phyloP scores from a whole-genome alignment of 2,797 vertebrate genomes.

The Calcarius lapponicus region DNA sequence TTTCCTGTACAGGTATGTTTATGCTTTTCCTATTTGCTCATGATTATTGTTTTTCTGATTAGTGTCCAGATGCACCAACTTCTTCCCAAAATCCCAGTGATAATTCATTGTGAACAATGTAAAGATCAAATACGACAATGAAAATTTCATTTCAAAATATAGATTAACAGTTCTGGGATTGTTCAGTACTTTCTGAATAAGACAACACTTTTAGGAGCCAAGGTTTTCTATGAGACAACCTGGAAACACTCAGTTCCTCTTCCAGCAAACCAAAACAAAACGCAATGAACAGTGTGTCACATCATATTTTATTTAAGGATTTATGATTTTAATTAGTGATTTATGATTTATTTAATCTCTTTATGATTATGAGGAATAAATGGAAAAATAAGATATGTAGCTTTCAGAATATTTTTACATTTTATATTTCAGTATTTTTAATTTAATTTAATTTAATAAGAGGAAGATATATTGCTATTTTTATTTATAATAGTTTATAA shows the following conservation, averaged over 20 bases:
- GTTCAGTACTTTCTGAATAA: neutral
- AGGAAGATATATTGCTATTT: neutral
- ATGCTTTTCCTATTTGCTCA: neutral
- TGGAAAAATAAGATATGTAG: neutral
- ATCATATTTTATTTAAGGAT: neutral
- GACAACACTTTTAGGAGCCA: neutral
- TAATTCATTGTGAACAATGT: neutral
- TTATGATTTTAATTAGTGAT: neutral
- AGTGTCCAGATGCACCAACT: neutral
- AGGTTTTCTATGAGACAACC: neutral
- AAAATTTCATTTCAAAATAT: neutral
- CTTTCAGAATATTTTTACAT: neutral
- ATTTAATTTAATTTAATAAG: neutral
- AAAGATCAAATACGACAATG: neutral
- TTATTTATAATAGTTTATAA: neutral
- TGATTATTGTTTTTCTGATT: neutral
- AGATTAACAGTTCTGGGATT: neutral
- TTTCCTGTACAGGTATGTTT: neutral
- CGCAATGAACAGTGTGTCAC: neutral
- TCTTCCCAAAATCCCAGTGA: neutral
- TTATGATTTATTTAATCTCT: neutral
- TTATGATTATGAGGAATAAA: neutral
- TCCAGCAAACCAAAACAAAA: neutral
- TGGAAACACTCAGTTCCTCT: neutral
- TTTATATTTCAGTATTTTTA: neutral